Evolutionary conservation across 2,113 vertebrate species (phyloP).

Genomic region (Antechinus stuartii): DNA sequence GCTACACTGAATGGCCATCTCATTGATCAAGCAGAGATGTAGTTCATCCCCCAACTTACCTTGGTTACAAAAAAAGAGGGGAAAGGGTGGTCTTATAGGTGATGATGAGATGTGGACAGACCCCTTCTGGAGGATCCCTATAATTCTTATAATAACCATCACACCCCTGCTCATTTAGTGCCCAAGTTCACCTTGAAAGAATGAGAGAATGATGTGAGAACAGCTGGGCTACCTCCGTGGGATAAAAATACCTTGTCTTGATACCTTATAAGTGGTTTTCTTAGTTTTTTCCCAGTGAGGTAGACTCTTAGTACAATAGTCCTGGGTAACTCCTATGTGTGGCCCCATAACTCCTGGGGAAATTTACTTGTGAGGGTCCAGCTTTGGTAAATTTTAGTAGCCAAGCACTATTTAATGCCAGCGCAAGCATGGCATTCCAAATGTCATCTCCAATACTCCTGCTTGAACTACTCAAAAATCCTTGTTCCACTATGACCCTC

Average conservation of each 20-base stretch:
- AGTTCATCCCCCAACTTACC: background rate
- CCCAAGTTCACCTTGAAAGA: background rate
- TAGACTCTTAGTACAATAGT: background rate
- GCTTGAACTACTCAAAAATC: background rate
- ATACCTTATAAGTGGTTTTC: background rate
- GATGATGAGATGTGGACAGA: background rate
- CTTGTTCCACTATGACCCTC: background rate
- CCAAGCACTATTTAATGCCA: background rate
- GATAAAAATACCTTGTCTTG: background rate
- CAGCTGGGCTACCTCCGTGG: background rate
- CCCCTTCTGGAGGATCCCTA: background rate
- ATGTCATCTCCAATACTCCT: too few relatives aligned
- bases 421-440: too few relatives aligned
- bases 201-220: background rate
- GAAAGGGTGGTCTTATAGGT: background rate
- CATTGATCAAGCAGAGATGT: background rate
- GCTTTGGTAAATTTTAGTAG: background rate
- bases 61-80: background rate
- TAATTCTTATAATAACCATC: background rate
- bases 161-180: background rate
- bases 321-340: background rate
- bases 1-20: background rate
- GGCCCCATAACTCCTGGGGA: background rate
- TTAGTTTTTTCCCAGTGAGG: background rate
- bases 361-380: background rate